Evolutionary conservation across 1,140 invertebrate species (phyloP).

Genomic region (Cydia splendana): DNA sequence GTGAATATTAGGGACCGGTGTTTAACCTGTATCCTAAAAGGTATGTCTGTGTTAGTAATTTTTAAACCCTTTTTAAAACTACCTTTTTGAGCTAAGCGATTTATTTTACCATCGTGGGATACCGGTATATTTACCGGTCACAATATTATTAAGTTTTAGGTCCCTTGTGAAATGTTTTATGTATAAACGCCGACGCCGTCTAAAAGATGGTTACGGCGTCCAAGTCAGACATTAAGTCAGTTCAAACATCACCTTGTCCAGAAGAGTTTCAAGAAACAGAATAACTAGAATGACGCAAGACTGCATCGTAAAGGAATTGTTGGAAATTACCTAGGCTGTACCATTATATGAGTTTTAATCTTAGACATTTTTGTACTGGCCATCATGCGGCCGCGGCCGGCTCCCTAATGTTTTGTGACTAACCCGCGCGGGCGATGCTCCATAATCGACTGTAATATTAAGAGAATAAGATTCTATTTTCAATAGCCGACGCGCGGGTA

Average conservation of each 20-base stretch:
- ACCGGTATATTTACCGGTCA: background rate
- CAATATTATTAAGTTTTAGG: background rate
- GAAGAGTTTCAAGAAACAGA: background rate
- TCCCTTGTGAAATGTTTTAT: background rate
- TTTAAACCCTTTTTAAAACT: background rate
- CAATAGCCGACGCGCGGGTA: background rate
- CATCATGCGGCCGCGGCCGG: constrained; percentile 17
- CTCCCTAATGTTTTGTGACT: constrained; percentile 9
- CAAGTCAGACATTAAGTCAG: background rate
- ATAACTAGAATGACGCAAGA: background rate
- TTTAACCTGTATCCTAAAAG: background rate
- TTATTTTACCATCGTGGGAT: background rate
- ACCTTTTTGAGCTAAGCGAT: too few relatives aligned
- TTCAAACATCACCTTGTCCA: background rate
- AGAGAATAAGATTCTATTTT: constrained; percentile 17
- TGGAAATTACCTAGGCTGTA: background rate
- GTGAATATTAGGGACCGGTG: background rate
- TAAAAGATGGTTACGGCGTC: background rate
- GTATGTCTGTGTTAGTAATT: background rate
- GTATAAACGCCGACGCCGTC: background rate
- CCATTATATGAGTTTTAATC: background rate
- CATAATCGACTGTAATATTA: constrained; percentile 15
- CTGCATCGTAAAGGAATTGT: constrained; percentile 6
- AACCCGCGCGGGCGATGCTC: background rate
- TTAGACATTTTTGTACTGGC: background rate